Evolutionary conservation across 1,140 invertebrate genomes (phyloP), one percentile per base, ranked within the genome.

Genomic region (Latrodectus geometricus): DNA sequence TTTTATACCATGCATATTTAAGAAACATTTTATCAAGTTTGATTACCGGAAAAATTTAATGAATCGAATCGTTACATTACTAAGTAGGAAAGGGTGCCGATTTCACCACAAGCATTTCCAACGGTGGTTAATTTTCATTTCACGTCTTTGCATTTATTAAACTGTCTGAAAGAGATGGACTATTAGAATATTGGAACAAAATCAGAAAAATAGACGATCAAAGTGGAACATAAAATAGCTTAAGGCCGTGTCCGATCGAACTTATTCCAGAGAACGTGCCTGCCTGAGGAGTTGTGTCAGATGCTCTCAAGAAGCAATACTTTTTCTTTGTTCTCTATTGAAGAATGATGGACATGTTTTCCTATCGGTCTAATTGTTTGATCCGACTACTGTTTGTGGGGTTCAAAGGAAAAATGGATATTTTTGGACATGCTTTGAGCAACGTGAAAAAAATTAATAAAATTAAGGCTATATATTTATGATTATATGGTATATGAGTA

Each of bases 291-390:
- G 54, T 35, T 15, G 23, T 54, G 82, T 84, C 73, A 54, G 20
- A 82, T 49, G 73, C 50, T n/a, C 52, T 75, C 52, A 35, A 75
- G 21, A 11, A 15, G 23, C 49, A 72, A 73, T 76, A 66, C 50
- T 70, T 76, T 75, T 84, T 84, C 72, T 56, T 83, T 73, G 72
- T 74, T 17, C 73, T 65, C 8, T 49, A 15, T 14, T 84, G 61
- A 84, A 17, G 72, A 68, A 23, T 84, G 82, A 84, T 84, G n/a
- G 82, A 84, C 82, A 54, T 76, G 73, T 75, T 68, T 66, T 68
- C 48, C 52, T 56, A 35, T 35, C 72, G 20, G 17, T 84, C 74
- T 76, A 65, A 68, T 79, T 77, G 52, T 61, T 61, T 49, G 50
- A 56, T 49, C 4, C 66, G 35, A 48, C 65, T 79, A 66, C 76